These are phyloP conservation scores for Dromiciops gliroides DNA, from an alignment of 2,113 vertebrate species.

Conservation along the genomic window DNA sequence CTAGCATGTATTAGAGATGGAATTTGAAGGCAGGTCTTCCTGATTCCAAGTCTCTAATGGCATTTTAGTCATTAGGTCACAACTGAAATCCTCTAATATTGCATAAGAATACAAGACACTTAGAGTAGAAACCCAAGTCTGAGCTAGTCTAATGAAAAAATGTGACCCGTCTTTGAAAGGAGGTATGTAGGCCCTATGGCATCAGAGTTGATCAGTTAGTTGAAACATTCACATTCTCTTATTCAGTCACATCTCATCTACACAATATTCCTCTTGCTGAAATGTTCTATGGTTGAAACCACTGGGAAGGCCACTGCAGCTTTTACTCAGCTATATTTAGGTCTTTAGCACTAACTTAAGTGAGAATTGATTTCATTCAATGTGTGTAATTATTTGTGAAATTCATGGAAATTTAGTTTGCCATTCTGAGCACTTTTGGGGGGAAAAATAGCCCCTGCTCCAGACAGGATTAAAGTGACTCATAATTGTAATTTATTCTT, in stretches of 20 bases:
- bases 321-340: constrained; percentile 16
- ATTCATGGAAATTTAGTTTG: constrained; percentile 30
- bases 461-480: constrained; percentile 7
- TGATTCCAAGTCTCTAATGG: background rate
- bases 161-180: background rate
- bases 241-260: background rate
- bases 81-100: background rate
- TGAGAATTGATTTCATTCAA: constrained; percentile 70
- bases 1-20: background rate
- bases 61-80: background rate
- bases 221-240: constrained; percentile 14
- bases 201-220: background rate
- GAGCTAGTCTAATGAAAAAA: background rate
- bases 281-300: background rate
- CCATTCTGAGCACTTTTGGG: constrained; percentile 7
- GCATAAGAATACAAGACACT: background rate
- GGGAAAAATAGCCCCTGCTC: constrained; percentile 23
- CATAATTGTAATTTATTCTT: constrained; percentile 5
- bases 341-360: constrained; percentile 46
- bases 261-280: background rate
- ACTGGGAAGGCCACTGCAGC: background rate
- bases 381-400: constrained; percentile 66
- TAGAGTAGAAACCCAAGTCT: background rate
- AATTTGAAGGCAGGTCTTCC: background rate
- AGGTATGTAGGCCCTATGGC: background rate